Evolutionary conservation across 2,888 invertebrate genomes (phyloP).

Genomic region (Hypomecis punctinalis): DNA sequence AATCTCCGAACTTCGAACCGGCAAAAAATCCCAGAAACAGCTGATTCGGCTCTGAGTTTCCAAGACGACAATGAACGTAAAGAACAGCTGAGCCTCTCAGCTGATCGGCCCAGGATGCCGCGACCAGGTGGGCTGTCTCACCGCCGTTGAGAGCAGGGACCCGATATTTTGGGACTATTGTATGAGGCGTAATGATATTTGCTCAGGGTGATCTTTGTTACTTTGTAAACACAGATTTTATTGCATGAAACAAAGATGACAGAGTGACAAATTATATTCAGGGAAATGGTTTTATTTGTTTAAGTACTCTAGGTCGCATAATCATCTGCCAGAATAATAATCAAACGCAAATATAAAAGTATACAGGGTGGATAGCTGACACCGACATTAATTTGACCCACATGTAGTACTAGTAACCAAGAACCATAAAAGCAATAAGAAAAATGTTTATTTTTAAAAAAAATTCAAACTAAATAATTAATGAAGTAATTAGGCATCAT

Average conservation of each 20-base stretch:
- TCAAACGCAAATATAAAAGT: too few species aligned
- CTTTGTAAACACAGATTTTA: not conserved
- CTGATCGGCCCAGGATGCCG: slow-evolving; percentile 38
- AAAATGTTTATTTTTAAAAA: too few species aligned
- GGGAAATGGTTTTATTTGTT: too few species aligned
- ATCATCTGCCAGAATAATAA: too few species aligned
- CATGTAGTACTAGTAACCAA: too few species aligned
- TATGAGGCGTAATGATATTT: slow-evolving; percentile 12
- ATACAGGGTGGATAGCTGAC: too few species aligned
- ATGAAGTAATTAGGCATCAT: too few species aligned
- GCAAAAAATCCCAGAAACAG: slow-evolving; percentile 18
- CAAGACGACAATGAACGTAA: slow-evolving; percentile 27
- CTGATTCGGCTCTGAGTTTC: slow-evolving; percentile 10
- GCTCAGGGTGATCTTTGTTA: slow-evolving; percentile 8
- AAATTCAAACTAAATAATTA: too few species aligned
- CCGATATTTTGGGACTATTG: slow-evolving; percentile 23
- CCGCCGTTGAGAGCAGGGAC: slow-evolving; percentile 29
- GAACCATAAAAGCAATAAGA: too few species aligned
- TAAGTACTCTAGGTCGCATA: too few species aligned
- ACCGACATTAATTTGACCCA: too few species aligned
- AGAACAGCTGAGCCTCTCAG: slow-evolving; percentile 46
- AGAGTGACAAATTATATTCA: not conserved
- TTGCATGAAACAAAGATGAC: not conserved
- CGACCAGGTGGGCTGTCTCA: slow-evolving; percentile 37
- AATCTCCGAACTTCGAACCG: slow-evolving; percentile 1